Conservation (phyloP, 2,113 vertebrate species). For the Apteryx owenii region DNA sequence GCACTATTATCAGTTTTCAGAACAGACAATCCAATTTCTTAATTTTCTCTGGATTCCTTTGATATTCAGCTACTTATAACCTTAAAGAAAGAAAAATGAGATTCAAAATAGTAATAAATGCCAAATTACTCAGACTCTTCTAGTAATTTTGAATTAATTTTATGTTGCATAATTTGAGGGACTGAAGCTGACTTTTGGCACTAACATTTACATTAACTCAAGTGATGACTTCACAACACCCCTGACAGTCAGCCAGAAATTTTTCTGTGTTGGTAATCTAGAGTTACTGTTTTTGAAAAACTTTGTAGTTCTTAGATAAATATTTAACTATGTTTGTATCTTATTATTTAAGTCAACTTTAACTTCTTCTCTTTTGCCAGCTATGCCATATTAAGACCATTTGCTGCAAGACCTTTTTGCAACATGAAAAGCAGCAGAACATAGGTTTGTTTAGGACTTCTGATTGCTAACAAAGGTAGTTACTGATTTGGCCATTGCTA, state of each 20-base stretch:
- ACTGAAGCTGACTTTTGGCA: background rate
- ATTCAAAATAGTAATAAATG: background rate
- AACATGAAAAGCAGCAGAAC: background rate
- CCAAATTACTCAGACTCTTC: background rate
- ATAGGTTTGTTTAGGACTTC: background rate
- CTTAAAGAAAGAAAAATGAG: background rate
- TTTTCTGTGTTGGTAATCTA: background rate
- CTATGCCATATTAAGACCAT: background rate
- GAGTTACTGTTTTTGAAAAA: background rate
- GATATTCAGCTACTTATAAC: background rate
- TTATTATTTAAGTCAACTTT: background rate
- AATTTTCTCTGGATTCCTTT: background rate
- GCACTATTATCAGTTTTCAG: background rate
- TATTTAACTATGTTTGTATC: background rate
- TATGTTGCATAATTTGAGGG: background rate
- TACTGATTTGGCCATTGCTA: background rate
- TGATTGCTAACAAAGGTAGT: background rate
- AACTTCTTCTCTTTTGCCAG: background rate
- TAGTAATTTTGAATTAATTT: background rate
- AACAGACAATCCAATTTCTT: background rate
- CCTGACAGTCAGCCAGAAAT: background rate
- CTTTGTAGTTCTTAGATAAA: background rate
- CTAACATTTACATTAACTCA: background rate
- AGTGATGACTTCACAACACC: background rate
- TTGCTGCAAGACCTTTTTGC: background rate